Evolutionary conservation across 2,888 invertebrate species (phyloP).

Genomic region (Crematogaster levior): DNA sequence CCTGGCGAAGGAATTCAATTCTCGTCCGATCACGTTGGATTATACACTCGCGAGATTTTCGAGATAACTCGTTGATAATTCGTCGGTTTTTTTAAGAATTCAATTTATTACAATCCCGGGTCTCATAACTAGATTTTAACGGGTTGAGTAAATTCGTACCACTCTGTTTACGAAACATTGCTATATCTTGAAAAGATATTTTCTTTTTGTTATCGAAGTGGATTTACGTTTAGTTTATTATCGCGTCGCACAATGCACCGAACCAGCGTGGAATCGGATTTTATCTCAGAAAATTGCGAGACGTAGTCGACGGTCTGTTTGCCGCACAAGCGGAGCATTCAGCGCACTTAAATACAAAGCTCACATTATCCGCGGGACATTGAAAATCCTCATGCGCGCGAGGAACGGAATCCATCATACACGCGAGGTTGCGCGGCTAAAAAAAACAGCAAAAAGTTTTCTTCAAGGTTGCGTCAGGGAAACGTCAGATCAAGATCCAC

Average conservation of each 20-base stretch:
- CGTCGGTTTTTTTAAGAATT: neutral
- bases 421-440: neutral
- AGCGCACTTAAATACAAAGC: constrained; percentile 27
- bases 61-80: neutral
- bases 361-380: constrained; percentile 17
- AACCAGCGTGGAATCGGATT: neutral
- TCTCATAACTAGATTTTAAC: neutral
- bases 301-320: neutral
- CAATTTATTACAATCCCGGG: neutral
- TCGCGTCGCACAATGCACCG: constrained; percentile 11
- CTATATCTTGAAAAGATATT: neutral
- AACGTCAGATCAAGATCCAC: constrained; percentile 1
- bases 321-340: constrained; percentile 37
- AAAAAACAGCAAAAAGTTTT: neutral
- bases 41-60: neutral
- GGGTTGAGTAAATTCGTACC: neutral
- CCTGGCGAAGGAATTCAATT: neutral
- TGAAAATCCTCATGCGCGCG: neutral
- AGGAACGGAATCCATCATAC: neutral
- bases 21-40: neutral
- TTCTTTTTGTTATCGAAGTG: neutral
- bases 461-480: constrained; percentile 15
- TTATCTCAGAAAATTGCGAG: constrained; percentile 19
- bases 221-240: constrained; percentile 4
- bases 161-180: neutral